These are phyloP conservation scores for Siniperca chuatsi DNA, from an alignment of 2,113 vertebrate genomes.

Conservation along the genomic window DNA sequence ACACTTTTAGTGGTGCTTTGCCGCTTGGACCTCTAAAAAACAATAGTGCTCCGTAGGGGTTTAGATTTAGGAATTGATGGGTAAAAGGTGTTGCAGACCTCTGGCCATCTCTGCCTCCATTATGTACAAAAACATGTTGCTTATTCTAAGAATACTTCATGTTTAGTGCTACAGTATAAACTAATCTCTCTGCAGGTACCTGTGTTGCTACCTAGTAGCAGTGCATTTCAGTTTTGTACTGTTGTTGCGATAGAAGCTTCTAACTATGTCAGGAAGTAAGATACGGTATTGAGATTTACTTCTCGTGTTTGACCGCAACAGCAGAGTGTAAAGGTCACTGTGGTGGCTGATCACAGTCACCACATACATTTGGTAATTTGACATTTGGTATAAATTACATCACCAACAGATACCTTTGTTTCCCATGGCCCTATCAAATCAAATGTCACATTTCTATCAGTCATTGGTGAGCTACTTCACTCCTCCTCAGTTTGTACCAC, in stretches of 20 bases:
- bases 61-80: not conserved
- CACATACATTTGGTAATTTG: constrained; percentile 18
- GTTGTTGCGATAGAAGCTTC: not conserved
- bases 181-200: not conserved
- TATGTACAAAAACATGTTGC: not conserved
- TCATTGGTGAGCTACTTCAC: not conserved
- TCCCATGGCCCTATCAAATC: not conserved
- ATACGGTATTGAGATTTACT: constrained; percentile 2
- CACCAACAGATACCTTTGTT: not conserved
- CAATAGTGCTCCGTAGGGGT: not conserved
- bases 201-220: not conserved
- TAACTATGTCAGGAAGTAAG: constrained; percentile 8
- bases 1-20: too few species aligned
- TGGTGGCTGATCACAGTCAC: constrained; percentile 9
- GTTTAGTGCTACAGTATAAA: not conserved
- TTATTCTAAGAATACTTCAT: not conserved
- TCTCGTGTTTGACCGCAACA: not conserved
- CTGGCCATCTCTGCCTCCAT: not conserved
- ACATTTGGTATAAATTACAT: constrained; percentile 2
- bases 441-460: not conserved
- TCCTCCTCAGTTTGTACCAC: not conserved
- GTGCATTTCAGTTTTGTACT: not conserved
- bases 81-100: not conserved
- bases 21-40: too few species aligned
- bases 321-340: not conserved